Evolutionary conservation across 2,113 vertebrate genomes (phyloP).

Genomic region (Mastomys natalensis): DNA sequence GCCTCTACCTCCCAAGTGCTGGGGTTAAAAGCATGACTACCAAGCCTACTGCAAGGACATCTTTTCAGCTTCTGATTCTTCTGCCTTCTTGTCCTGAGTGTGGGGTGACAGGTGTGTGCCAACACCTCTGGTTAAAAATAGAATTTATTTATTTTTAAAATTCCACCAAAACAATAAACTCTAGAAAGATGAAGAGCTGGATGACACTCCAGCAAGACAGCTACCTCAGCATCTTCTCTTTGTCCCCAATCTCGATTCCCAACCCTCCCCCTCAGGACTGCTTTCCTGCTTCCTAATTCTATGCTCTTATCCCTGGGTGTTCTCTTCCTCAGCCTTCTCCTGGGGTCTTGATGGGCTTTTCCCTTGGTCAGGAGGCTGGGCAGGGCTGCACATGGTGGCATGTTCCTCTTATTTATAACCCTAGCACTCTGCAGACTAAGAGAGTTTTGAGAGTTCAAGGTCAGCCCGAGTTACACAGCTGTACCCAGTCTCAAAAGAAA

Average conservation of each 20-base stretch:
- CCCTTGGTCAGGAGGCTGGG: not conserved
- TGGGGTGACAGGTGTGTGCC: not conserved
- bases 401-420: not conserved
- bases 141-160: not conserved
- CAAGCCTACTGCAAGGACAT: not conserved
- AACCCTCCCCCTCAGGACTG: not conserved
- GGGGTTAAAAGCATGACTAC: not conserved
- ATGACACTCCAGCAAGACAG: not conserved
- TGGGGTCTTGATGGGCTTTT: not conserved
- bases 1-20: not conserved
- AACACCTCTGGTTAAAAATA: not conserved
- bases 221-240: not conserved
- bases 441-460: not conserved
- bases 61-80: not conserved
- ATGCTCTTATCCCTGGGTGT: not conserved
- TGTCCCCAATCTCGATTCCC: not conserved
- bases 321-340: not conserved
- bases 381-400: not conserved
- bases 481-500: not conserved
- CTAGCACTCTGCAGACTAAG: not conserved
- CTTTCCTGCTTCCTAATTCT: not conserved
- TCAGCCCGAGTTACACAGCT: not conserved
- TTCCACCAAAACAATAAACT: not conserved
- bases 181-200: not conserved
- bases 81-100: not conserved